Percentiles rank a stretch among this genome's conserved stretches.
phyloP scores from a whole-genome alignment of 30 jellyfish, hydroid and myxozoan species.

The Hydra vulgaris region DNA sequence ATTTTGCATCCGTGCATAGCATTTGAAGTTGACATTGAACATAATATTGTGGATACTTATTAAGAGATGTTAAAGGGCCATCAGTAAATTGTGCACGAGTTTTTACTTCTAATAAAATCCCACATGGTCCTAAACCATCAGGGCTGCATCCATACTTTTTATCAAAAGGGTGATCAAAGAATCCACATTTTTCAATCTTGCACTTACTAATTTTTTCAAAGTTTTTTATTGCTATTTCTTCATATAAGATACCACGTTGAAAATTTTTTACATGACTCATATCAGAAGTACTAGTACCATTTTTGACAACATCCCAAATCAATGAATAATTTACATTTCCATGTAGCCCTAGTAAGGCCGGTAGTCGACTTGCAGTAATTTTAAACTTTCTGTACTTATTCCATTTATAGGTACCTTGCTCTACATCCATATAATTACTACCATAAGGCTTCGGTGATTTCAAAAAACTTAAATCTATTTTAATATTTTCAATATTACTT shows the following conservation, averaged over 20 bases:
- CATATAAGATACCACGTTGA: conserved; percentile 8
- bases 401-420: conserved; percentile 1
- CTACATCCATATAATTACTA: neutral
- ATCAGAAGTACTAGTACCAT: conserved; percentile 1
- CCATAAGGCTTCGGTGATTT: conserved; percentile 4
- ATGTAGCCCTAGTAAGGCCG: neutral
- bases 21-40: conserved; percentile 2
- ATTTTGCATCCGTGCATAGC: conserved; percentile 19
- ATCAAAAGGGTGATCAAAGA: conserved; percentile 9
- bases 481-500: neutral
- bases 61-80: conserved; percentile 3
- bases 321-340: neutral
- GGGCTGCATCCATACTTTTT: conserved; percentile 10
- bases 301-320: conserved; percentile 11
- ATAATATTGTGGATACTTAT: neutral
- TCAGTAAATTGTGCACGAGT: conserved; percentile 1
- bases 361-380: conserved; percentile 17
- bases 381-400: neutral
- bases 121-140: neutral
- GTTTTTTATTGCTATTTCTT: conserved; percentile 3
- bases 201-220: neutral
- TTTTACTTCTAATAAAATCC: conserved; percentile 8
- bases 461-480: conserved; percentile 1
- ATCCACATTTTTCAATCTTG: neutral
- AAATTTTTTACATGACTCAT: conserved; percentile 1